Evolutionary conservation across 2,113 vertebrate genomes (phyloP).

Genomic region (Azemiops feae): DNA sequence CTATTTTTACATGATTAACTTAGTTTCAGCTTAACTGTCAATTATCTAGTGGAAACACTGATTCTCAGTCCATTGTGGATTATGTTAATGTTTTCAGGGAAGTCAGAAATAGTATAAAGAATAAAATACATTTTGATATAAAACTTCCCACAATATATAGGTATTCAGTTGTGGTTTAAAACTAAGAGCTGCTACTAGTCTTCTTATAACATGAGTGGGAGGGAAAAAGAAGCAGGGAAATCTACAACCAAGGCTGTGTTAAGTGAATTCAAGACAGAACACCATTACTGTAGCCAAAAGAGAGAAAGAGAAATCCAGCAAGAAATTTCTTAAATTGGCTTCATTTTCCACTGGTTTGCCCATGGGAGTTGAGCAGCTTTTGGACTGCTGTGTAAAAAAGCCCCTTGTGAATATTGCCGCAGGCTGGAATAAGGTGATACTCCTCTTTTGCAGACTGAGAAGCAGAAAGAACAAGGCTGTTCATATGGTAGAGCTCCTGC

Average conservation of each 20-base stretch:
- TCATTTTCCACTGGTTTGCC: neutral
- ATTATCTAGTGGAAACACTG: too few species aligned
- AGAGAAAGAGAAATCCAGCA: neutral
- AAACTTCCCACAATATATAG: too few species aligned
- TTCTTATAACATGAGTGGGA: neutral
- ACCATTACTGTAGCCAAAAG: neutral
- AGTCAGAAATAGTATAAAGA: too few species aligned
- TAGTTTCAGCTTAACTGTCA: too few species aligned
- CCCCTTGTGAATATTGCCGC: neutral
- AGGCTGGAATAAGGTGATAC: neutral
- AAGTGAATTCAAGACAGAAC: neutral
- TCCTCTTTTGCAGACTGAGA: neutral
- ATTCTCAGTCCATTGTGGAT: too few species aligned
- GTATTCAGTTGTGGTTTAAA: neutral
- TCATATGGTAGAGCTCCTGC: neutral
- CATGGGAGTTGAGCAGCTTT: neutral
- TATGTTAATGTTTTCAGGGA: too few species aligned
- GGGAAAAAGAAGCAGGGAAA: neutral
- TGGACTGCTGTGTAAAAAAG: neutral
- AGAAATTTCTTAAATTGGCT: neutral
- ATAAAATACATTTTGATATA: too few species aligned
- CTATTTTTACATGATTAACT: too few species aligned
- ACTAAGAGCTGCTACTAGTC: neutral
- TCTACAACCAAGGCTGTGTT: neutral
- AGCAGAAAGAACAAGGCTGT: neutral